These are phyloP conservation scores for Himantopus leucocephalus DNA, from an alignment of 2,113 vertebrate species.

Conservation along the genomic window DNA sequence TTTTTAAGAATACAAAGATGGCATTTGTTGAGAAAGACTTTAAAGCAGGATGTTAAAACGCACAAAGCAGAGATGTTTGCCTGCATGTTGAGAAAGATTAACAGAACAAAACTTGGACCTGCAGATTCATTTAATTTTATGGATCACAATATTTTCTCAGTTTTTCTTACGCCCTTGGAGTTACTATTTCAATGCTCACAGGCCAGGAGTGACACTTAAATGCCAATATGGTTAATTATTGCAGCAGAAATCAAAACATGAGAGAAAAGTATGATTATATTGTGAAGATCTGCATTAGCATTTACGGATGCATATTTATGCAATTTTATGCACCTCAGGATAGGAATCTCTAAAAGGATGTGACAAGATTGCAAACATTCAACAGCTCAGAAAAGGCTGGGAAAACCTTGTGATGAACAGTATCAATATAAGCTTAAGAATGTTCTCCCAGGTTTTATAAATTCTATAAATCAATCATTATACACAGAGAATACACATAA, in stretches of 20 bases:
- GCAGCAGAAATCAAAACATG: constrained; percentile 16
- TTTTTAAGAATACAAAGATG: background rate
- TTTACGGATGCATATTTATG: background rate
- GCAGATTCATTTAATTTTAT: background rate
- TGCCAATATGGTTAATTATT: background rate
- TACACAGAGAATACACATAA: background rate
- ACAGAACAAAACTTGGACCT: background rate
- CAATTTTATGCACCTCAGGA: background rate
- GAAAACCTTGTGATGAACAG: background rate
- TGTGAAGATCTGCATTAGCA: background rate
- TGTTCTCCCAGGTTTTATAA: background rate
- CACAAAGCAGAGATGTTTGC: background rate
- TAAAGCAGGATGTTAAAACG: background rate
- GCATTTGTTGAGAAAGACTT: background rate
- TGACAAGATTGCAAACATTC: background rate
- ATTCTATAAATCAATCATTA: background rate
- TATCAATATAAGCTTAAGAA: background rate
- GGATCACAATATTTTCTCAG: background rate
- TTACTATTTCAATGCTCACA: background rate
- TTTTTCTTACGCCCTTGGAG: background rate
- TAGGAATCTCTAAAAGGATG: background rate
- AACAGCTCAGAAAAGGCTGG: background rate
- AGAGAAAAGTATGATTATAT: background rate
- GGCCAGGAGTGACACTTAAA: background rate
- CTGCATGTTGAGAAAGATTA: background rate